Base-by-base conservation (phyloP, 2,888 invertebrate species). In the Pheosia gnoma region DNA sequence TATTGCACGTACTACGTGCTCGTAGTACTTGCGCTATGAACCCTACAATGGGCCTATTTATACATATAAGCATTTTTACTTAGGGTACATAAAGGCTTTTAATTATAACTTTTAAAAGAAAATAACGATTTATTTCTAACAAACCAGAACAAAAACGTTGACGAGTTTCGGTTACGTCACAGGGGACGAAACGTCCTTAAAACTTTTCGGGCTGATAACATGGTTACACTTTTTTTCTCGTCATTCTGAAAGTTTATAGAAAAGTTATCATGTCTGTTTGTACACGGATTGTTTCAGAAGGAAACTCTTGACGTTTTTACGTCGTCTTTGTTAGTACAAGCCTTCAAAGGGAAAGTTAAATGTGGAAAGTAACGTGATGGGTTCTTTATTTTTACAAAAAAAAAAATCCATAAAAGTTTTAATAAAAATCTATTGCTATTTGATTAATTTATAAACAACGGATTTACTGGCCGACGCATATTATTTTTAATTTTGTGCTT, bases 151-250 rank as follows among this genome's bases (percentile, higher is more conserved):
- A 56, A 57, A 47, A 62, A 54, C 60, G 60, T 58, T 68, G 65
- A 68, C 65, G 71, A 76, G 72, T 75, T 74, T 52, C 66, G 57
- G 59, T 71, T 72, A 66, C 70, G 60, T 63, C 65, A 62, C 68
- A 51, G 59, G 59, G 70, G 71, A 65, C 72, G 71, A 78, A 74
- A 73, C 73, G 73, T 89, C 87, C 82, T 89, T 89, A 89, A 86
- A 89, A 89, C 82, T 88, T 89, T 83, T 82, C 77, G 73, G 81
- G 70, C 66, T 69, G 75, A 79, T 79, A 83, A 86, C 82, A 79
- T 70, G 66, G 79, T 81, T 82, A 82, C 77, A 80, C 75, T 81
- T 86, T 80, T 81, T 85, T 82, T 78, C 59, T 62, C 59, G 60
- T 58, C 61, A 65, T n/a, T 73, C 55, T 7, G 55, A 69, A 71